These are phyloP conservation scores for Ptychoptera contaminata DNA, from an alignment of 2,888 invertebrate species.

Conservation along the genomic window DNA sequence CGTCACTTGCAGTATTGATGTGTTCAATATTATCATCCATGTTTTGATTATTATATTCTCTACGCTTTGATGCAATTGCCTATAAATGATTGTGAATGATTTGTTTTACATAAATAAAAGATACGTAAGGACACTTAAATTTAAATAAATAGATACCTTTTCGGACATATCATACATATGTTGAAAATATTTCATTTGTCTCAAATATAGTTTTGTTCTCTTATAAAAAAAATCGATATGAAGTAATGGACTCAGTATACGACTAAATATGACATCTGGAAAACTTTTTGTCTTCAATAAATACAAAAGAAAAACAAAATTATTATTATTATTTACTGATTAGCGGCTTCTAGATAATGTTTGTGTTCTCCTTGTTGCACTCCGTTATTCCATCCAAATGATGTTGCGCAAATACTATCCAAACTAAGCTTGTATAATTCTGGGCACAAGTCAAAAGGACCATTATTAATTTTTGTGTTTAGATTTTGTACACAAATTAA, in stretches of 20 bases:
- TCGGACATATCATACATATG: background rate
- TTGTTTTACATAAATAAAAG: too few relatives aligned
- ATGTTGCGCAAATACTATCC: constrained; percentile 6
- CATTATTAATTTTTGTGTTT: background rate
- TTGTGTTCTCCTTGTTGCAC: background rate
- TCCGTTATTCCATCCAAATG: background rate
- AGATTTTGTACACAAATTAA: constrained; percentile 2
- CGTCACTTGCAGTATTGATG: background rate
- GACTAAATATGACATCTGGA: background rate
- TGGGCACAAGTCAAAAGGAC: constrained; percentile 4
- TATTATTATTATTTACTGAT: too few relatives aligned
- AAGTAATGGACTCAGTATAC: background rate
- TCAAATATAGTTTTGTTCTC: background rate
- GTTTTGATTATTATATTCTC: background rate
- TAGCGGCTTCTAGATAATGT: background rate
- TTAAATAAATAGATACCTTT: too few relatives aligned
- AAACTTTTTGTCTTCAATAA: background rate
- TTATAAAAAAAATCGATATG: background rate
- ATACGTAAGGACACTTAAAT: too few relatives aligned
- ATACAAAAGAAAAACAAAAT: background rate
- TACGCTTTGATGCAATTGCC: background rate
- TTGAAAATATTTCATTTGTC: background rate
- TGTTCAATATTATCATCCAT: background rate
- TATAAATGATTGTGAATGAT: background rate
- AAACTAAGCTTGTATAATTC: constrained; percentile 4